Base-by-base conservation (phyloP, 92 coral and sea anemone species). In the Isaurus tuberculatus region DNA sequence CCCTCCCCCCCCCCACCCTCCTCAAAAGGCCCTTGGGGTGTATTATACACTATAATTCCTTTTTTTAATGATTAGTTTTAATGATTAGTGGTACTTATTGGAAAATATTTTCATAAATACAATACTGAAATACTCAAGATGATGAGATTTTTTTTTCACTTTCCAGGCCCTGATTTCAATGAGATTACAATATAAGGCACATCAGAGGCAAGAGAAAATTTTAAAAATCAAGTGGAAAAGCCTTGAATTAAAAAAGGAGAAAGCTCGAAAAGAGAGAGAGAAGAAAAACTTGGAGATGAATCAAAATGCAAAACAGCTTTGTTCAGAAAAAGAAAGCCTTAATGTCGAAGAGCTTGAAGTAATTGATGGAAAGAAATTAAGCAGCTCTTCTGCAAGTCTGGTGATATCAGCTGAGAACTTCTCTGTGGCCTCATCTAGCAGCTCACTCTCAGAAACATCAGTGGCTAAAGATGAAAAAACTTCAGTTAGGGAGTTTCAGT, bases 361-460 rank as follows among this genome's bases (percentile, higher is more conserved):
- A 22, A 70, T 75, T 74, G 86, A 83, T 73, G 80, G 81, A 40
- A 90, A 88, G 34, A 80, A 77, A 33, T 40, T 40, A 40, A 74
- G 44, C 11, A 43, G 68, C 64, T 80, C 86, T 22, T 86, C 88
- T 14, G 83, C 88, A 3, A 83, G 97, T 58, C 77, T 93, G 16
- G 90, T 93, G 27, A 93, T 93, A 70, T 93, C 97, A 2, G 97
- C 94, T 6, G 97, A 93, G 71, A 93, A 93, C 73, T 89, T 93
- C 63, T 91, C 97, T 32, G 97, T 93, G 3, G 70, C 82, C 0
- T 93, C 97, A 2, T 93, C 97, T n/a, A 70, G 84, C 30, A 93
- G 93, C 55, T 93, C 97, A 19, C 69, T 83, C 46, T 86, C 91
- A n/a, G 97, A 93, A 79, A 71, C 87, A 27, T 66, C 80, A 19